phyloP scores from a whole-genome alignment of 2,797 vertebrate species.

The Smutsia gigantea region DNA sequence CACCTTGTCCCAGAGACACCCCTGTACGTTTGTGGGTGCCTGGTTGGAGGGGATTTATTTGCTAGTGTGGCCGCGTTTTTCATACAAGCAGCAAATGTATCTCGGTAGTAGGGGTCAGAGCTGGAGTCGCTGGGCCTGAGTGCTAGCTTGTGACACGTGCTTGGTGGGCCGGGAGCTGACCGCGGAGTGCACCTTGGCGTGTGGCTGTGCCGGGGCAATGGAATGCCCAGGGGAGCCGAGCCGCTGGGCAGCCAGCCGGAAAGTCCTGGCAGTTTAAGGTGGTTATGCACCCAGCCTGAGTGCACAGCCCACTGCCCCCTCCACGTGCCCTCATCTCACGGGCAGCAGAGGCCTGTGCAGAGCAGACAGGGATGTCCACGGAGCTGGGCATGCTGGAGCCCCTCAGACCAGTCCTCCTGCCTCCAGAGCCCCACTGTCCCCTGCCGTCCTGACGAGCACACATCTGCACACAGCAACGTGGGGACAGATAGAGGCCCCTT shows the following conservation, averaged over 20 bases:
- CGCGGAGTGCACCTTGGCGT: background rate
- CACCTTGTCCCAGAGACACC: background rate
- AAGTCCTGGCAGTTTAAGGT: too few species aligned
- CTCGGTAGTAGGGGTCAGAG: background rate
- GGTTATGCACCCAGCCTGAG: too few species aligned
- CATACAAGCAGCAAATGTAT: background rate
- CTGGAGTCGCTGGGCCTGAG: background rate
- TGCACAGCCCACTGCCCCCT: too few species aligned
- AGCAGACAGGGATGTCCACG: background rate
- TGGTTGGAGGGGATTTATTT: background rate
- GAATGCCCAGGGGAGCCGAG: background rate
- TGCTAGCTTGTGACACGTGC: background rate
- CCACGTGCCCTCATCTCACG: background rate
- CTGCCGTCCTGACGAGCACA: background rate
- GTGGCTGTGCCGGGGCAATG: background rate
- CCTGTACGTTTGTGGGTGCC: accelerated
- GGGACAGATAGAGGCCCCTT: background rate
- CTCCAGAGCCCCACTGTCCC: background rate
- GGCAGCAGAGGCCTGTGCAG: background rate
- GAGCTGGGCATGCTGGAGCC: background rate
- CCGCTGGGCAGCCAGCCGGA: too few species aligned
- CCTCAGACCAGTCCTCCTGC: background rate
- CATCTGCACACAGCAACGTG: accelerated
- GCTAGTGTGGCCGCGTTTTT: background rate
- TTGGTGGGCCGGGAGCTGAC: background rate